These are phyloP conservation scores for Palythoa heliodiscus DNA, from an alignment of 92 coral and sea anemone genomes.

Conservation along the genomic window DNA sequence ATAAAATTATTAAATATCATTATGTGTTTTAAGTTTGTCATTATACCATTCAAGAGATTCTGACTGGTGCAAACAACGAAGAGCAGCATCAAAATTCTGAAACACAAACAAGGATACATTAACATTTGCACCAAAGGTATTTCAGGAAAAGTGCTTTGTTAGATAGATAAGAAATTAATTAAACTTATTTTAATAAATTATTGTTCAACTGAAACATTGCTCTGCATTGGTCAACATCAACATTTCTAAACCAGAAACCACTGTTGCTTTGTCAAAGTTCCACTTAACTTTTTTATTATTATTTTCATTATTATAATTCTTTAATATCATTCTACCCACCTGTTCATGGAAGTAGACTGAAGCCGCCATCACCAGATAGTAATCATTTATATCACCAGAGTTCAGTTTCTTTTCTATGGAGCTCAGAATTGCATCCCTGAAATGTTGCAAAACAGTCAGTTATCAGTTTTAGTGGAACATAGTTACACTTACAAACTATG, in stretches of 20 bases:
- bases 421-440: conserved; percentile 83
- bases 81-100: conserved; percentile 89
- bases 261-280: too few species aligned
- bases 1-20: too few species aligned
- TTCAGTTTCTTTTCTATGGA: conserved; percentile 87
- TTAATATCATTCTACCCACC: conserved; percentile 37
- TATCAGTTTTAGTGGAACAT: neutral
- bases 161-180: too few species aligned
- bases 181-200: too few species aligned
- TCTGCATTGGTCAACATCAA: too few species aligned
- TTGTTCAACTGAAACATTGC: too few species aligned
- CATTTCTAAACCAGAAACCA: too few species aligned
- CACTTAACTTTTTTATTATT: too few species aligned
- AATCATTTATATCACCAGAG: conserved; percentile 94
- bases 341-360: conserved; percentile 90
- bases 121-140: neutral
- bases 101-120: neutral
- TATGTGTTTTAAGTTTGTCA: neutral
- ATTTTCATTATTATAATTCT: neutral
- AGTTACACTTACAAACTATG: neutral
- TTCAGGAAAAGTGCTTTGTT: neutral
- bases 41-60: conserved; percentile 95
- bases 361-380: conserved; percentile 85
- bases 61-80: conserved; percentile 94
- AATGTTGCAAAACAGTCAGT: neutral